phyloP scores from a whole-genome alignment of 2,797 vertebrate species.

The Tapera naevia region DNA sequence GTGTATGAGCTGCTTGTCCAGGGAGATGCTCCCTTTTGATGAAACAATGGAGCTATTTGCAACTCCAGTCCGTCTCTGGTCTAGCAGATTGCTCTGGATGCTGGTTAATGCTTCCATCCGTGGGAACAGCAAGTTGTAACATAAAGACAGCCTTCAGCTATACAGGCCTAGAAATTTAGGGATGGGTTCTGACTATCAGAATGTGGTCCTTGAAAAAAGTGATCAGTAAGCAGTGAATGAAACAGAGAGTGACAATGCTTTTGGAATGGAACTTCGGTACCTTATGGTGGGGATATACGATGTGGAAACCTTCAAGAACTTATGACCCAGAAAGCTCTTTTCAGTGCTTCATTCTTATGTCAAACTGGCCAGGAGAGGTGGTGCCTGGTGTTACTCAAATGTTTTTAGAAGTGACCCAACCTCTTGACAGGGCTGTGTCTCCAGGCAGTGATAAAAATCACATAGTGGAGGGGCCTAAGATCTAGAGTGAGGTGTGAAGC shows the following conservation, averaged over 20 bases:
- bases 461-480: neutral
- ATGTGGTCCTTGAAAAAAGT: neutral
- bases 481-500: neutral
- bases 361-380: neutral
- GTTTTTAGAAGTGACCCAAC: neutral
- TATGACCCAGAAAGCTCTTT: neutral
- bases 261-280: neutral
- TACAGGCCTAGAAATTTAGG: neutral
- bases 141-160: neutral
- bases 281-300: neutral
- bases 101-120: neutral
- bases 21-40: neutral
- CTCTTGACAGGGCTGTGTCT: neutral
- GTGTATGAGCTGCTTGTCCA: neutral
- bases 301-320: neutral
- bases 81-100: neutral
- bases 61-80: neutral
- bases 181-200: neutral
- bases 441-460: neutral
- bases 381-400: neutral
- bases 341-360: neutral
- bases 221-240: neutral
- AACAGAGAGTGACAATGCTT: accelerated
- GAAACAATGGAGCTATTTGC: neutral
- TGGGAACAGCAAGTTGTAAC: neutral